Base-by-base conservation (phyloP, 2,888 invertebrate genomes). In the Chromoteleia sp. region DNA sequence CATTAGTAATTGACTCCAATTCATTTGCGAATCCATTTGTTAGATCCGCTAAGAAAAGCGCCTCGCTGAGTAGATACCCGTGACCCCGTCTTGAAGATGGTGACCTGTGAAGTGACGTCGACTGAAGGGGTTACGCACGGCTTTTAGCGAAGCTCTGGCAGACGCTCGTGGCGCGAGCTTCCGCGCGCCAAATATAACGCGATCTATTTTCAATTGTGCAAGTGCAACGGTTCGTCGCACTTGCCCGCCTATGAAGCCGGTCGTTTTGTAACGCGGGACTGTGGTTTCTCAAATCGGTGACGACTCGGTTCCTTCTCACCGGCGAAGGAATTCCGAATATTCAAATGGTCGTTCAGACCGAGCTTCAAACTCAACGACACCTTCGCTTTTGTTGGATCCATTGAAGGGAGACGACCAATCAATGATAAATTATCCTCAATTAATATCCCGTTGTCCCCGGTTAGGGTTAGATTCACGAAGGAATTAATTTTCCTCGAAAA, bases 181-280 rank as follows among this genome's bases (percentile, higher is more conserved):
- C 73, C 79, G 67, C 29, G 58, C 58, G 43, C 73, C 54, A 79
- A 76, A 79, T 79, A 79, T 79, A 79, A 59, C 73, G 12, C 56
- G 39, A 68, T 79, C 79, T 79, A 79, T 74, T 79, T 78, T 79
- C 65, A 79, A 79, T 79, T 63, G 73, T 48, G 36, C n/a, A n/a
- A n/a, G n/a, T n/a, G 33, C 29, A 52, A 65, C 15, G 54, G 45
- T 45, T 56, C 70, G 68, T 43, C 68, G 68, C 45, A 21, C 43
- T 59, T 39, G 59, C 36, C 25, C n/a, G n/a, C n/a, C n/a, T n/a
- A n/a, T n/a, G n/a, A n/a, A n/a, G n/a, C n/a, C n/a, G n/a, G n/a
- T n/a, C n/a, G n/a, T n/a, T n/a, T n/a, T n/a, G n/a, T n/a, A n/a
- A n/a, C n/a, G n/a, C n/a, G n/a, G n/a, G n/a, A n/a, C n/a, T n/a